Evolutionary conservation across 2,797 vertebrate species (phyloP).

Genomic region (Arctocebus calabarensis): DNA sequence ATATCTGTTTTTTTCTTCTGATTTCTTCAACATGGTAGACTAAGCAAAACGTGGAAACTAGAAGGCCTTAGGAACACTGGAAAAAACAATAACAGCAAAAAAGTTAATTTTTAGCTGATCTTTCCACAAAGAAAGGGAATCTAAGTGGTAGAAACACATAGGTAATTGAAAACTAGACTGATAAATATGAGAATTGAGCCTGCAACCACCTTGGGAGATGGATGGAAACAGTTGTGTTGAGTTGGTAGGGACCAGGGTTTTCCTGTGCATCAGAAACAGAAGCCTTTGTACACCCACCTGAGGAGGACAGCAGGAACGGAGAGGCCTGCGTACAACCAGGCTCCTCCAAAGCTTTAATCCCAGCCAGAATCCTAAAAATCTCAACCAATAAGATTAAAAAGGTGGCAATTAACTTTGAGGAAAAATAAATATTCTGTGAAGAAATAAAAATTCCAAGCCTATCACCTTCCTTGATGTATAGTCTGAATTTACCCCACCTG

Average conservation of each 20-base stretch:
- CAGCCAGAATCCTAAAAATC: not conserved
- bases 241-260: not conserved
- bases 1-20: not conserved
- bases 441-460: not conserved
- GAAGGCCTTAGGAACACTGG: not conserved
- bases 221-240: not conserved
- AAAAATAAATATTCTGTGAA: not conserved
- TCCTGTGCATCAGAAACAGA: not conserved
- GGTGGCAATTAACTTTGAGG: not conserved
- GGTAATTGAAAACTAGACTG: not conserved
- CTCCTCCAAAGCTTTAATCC: not conserved
- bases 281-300: not conserved
- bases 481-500: not conserved
- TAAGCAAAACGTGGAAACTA: not conserved
- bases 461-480: not conserved
- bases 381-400: not conserved
- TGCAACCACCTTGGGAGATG: not conserved
- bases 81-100: not conserved
- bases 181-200: not conserved
- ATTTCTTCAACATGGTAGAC: not conserved
- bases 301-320: not conserved
- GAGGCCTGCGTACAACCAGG: not conserved
- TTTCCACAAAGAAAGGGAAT: not conserved
- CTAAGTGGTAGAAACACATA: not conserved
- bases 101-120: conserved; percentile 29